phyloP scores from a whole-genome alignment of 2,888 invertebrate species.

The Ornithoptera priamus region DNA sequence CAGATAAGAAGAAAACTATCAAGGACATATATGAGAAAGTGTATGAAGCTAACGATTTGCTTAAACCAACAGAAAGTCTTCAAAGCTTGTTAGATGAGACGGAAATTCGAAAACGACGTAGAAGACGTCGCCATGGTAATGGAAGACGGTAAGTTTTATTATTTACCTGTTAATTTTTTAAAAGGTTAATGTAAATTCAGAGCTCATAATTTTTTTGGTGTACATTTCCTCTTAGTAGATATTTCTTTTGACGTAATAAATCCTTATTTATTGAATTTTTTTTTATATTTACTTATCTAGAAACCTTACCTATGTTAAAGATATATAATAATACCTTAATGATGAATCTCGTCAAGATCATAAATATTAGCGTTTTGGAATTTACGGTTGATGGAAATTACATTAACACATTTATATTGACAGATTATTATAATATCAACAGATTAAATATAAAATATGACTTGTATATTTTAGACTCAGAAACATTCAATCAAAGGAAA shows the following conservation, averaged over 20 bases:
- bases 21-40: conserved; percentile 48
- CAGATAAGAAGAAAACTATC: conserved; percentile 50
- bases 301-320: too few relatives aligned
- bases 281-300: too few relatives aligned
- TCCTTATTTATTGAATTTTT: too few relatives aligned
- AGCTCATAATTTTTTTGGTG: background rate
- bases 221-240: background rate
- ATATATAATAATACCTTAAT: too few relatives aligned
- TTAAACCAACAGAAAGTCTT: conserved; percentile 68
- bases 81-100: conserved; percentile 60
- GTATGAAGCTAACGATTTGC: conserved; percentile 54
- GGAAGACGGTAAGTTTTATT: conserved; percentile 58
- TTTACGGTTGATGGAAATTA: too few relatives aligned
- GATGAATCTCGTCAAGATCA: too few relatives aligned
- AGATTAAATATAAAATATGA: background rate
- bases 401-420: too few relatives aligned
- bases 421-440: too few relatives aligned
- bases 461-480: conserved; percentile 52
- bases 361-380: too few relatives aligned
- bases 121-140: conserved; percentile 69
- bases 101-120: conserved; percentile 46
- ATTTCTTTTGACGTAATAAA: too few relatives aligned
- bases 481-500: conserved; percentile 64
- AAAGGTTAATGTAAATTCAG: too few relatives aligned
- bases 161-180: background rate